A percentile compares a stretch with the other conserved stretches of the same genome.
Conservation (phyloP, 2,113 vertebrate genomes). For the Gallinago undulata region DNA sequence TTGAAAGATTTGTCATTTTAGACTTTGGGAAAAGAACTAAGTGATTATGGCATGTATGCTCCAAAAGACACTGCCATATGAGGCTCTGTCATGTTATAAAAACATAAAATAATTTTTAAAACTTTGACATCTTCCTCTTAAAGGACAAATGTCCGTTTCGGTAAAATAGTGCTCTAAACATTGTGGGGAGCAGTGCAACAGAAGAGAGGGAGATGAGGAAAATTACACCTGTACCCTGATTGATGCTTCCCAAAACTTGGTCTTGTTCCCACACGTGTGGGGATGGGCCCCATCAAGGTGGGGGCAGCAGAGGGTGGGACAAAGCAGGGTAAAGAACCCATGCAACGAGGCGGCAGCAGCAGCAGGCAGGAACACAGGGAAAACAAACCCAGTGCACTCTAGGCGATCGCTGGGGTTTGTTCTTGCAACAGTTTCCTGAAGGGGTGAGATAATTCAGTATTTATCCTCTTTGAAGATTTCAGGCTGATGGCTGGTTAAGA, state of each 20-base stretch:
- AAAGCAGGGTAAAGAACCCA: background rate
- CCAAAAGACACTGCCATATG: background rate
- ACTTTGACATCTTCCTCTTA: background rate
- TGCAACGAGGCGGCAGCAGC: background rate
- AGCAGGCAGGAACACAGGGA: background rate
- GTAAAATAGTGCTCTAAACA: background rate
- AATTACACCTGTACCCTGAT: background rate
- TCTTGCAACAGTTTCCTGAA: background rate
- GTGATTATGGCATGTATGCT: background rate
- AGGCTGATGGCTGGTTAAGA: constrained; percentile 27
- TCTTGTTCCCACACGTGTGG: rapidly evolving
- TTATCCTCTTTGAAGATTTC: constrained; percentile 59
- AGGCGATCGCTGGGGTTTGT: background rate
- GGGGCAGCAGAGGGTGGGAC: background rate
- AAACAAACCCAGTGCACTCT: background rate
- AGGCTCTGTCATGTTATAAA: background rate
- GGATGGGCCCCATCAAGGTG: background rate
- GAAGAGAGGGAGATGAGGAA: background rate
- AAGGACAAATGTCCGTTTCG: background rate
- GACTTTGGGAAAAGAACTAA: background rate
- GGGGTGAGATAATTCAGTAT: constrained; percentile 28
- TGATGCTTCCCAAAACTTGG: background rate
- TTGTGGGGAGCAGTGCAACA: background rate
- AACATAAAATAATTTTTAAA: background rate
- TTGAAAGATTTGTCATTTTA: background rate